These are phyloP conservation scores for Eonycteris spelaea DNA, from an alignment of 2,113 vertebrate genomes.

Conservation along the genomic window DNA sequence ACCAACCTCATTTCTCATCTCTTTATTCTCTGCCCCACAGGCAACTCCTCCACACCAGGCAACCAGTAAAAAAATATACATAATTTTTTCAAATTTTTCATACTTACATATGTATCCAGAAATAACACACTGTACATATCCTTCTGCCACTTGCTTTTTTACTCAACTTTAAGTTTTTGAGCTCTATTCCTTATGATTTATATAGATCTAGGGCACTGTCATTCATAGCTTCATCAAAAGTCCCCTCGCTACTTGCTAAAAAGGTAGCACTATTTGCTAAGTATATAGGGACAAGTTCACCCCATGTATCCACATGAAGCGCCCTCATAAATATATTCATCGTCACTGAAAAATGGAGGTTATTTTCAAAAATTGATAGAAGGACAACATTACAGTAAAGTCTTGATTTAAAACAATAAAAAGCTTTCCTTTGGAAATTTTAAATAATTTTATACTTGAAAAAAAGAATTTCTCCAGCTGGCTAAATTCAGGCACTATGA, in stretches of 20 bases:
- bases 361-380: conserved; percentile 34
- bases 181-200: conserved; percentile 25
- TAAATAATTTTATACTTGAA: conserved; percentile 47
- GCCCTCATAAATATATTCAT: neutral
- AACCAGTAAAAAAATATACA: conserved; percentile 33
- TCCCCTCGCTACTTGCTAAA: neutral
- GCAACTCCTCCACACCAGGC: neutral
- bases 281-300: neutral
- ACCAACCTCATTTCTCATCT: neutral
- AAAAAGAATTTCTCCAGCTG: conserved; percentile 42
- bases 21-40: conserved; percentile 9
- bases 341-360: neutral
- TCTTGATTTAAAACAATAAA: conserved; percentile 50
- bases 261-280: neutral
- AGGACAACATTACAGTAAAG: conserved; percentile 23
- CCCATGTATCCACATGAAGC: neutral
- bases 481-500: conserved; percentile 52
- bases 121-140: conserved; percentile 55
- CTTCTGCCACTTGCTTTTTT: conserved; percentile 55
- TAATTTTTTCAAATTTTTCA: conserved; percentile 6
- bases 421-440: conserved; percentile 37
- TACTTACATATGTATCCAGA: conserved; percentile 43
- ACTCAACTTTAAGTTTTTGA: conserved; percentile 51
- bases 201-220: conserved; percentile 45
- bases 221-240: conserved; percentile 47